Percentiles rank a stretch among this genome's conserved stretches.
Conservation (phyloP, 1,140 invertebrate genomes). For the Ditylenchus dipsaci region DNA sequence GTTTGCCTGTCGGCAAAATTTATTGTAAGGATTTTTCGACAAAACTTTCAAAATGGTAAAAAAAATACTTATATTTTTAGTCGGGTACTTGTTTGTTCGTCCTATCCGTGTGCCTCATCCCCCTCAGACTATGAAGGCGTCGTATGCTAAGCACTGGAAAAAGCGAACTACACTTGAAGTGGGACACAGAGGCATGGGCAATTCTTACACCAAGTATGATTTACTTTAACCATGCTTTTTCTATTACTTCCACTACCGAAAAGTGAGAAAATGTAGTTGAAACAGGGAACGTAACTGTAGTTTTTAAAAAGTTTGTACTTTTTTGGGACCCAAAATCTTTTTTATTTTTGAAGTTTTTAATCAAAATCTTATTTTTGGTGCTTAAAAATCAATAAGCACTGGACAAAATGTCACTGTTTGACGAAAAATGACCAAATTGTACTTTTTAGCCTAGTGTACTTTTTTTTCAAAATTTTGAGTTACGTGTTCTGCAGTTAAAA, state of each 20-base stretch:
- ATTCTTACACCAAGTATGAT: constrained; percentile 55
- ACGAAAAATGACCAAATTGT: too few relatives aligned
- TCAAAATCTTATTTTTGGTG: too few relatives aligned
- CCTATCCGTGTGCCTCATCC: constrained; percentile 31
- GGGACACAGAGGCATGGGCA: constrained; percentile 55
- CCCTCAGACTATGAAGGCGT: constrained; percentile 40
- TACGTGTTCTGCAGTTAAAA: too few relatives aligned
- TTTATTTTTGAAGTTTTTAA: too few relatives aligned
- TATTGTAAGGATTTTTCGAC: constrained; percentile 26
- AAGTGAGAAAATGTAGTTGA: too few relatives aligned
- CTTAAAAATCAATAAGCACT: too few relatives aligned
- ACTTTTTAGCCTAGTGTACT: too few relatives aligned
- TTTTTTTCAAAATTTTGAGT: too few relatives aligned
- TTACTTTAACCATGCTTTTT: not conserved
- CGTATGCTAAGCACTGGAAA: constrained; percentile 55
- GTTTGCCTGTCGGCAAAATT: constrained; percentile 53
- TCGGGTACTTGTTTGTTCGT: constrained; percentile 47
- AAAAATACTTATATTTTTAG: constrained; percentile 18
- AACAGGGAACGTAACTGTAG: too few relatives aligned
- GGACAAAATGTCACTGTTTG: too few relatives aligned
- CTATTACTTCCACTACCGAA: not conserved
- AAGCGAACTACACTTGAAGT: constrained; percentile 54
- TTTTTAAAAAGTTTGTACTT: too few relatives aligned
- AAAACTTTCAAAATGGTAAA: constrained; percentile 1
- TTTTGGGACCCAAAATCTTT: too few relatives aligned